Evolutionary conservation across 2,797 vertebrate species (phyloP), one percentile per base, ranked within the genome.

Genomic region (Myripristis murdjan): DNA sequence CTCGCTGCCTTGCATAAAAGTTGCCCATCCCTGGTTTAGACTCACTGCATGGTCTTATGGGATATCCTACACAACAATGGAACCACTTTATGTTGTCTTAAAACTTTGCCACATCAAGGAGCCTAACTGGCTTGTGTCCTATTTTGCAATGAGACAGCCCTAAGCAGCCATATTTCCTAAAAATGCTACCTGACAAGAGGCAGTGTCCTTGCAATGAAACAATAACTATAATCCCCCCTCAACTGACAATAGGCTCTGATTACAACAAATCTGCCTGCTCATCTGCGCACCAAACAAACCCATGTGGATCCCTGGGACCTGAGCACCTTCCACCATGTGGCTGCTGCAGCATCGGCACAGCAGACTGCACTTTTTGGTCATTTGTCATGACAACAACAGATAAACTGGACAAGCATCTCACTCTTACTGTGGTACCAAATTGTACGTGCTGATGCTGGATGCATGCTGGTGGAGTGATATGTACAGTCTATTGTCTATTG

Each of bases 181-280:
- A n/a, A n/a, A n/a, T n/a, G n/a, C n/a, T n/a, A n/a, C n/a, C n/a
- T n/a, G n/a, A n/a, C n/a, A n/a, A n/a, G n/a, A n/a, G n/a, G n/a
- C n/a, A n/a, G n/a, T n/a, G n/a, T n/a, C n/a, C n/a, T n/a, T n/a
- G n/a, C n/a, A n/a, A n/a, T n/a, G n/a, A n/a, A n/a, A 39, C n/a
- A 33, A n/a, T 33, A n/a, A 47, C 49, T 62, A 31, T 15, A 62
- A 62, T 48, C 43, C 35, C 31, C 6, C 12, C 43, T 62, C 59
- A 62, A 59, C 44, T 49, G 59, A 33, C 59, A 33, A 44, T 28
- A 62, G 59, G n/a, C 26, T 62, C 24, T 47, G 58, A 48, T 61
- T 60, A 60, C 9, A 23, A 23, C n/a, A n/a, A 16, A 8, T 28
- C 57, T 31, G 44, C n/a, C n/a, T 20, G 5, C 6, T 10, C 26